These are phyloP conservation scores for Centropristis striata DNA, from an alignment of 2,113 vertebrate genomes.

Conservation along the genomic window DNA sequence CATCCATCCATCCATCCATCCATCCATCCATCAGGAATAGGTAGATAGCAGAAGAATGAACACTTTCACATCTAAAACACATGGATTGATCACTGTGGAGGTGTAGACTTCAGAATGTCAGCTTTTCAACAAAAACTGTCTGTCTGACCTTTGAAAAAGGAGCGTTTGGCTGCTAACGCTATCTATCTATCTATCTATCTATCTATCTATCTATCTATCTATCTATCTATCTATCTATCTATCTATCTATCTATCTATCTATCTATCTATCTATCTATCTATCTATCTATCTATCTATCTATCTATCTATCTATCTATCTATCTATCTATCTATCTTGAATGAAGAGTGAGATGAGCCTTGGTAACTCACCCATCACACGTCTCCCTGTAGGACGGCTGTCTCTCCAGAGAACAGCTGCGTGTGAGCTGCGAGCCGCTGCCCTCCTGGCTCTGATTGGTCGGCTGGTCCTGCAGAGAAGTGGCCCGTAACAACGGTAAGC, in stretches of 20 bases:
- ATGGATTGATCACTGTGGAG: background rate
- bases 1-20: too few species aligned
- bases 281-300: too few species aligned
- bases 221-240: too few species aligned
- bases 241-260: too few species aligned
- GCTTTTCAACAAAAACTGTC: too few species aligned
- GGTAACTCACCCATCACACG: conserved; percentile 74
- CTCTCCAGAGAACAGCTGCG: conserved; percentile 85
- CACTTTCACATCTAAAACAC: background rate
- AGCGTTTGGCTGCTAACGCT: conserved; percentile 9
- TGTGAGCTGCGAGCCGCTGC: conserved; percentile 58
- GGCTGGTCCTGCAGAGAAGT: conserved; percentile 86
- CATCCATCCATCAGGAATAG: too few species aligned
- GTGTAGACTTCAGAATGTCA: background rate
- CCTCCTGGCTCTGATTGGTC: conserved; percentile 66
- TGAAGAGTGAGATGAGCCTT: background rate
- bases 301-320: too few species aligned
- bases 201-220: too few species aligned
- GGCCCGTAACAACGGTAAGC: conserved; percentile 83
- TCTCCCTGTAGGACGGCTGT: conserved; percentile 66
- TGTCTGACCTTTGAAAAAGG: background rate
- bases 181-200: too few species aligned
- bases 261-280: too few species aligned
- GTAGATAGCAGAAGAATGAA: background rate
- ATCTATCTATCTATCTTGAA: too few species aligned